Evolutionary conservation across 2,797 vertebrate species (phyloP).

Genomic region (Thamnophis elegans): DNA sequence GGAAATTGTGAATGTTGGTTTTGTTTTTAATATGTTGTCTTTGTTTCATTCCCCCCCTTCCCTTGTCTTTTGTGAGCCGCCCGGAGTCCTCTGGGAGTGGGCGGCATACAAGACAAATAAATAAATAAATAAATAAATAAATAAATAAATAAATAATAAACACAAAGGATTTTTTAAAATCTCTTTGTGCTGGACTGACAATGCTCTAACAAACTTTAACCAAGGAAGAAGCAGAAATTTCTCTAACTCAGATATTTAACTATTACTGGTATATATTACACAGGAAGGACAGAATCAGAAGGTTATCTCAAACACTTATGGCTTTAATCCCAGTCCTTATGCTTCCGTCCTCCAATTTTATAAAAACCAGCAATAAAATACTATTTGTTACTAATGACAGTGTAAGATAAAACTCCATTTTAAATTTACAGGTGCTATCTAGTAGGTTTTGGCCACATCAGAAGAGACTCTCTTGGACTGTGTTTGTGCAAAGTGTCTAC

Average conservation of each 20-base stretch:
- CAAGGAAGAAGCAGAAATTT: not conserved
- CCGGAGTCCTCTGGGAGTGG: too few relatives aligned
- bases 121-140: too few relatives aligned
- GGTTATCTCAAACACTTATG: not conserved
- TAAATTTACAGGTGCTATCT: not conserved
- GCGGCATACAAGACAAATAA: too few relatives aligned
- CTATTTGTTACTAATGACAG: not conserved
- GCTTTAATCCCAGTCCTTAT: not conserved
- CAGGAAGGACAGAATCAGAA: not conserved
- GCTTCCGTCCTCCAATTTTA: not conserved
- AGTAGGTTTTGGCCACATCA: not conserved
- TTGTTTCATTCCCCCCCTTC: too few relatives aligned
- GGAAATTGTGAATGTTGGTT: too few relatives aligned
- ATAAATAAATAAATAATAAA: too few relatives aligned
- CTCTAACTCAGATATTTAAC: not conserved
- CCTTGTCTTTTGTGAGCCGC: too few relatives aligned
- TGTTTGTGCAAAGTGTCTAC: not conserved
- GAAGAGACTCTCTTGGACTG: not conserved
- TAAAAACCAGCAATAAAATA: not conserved
- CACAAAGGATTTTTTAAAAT: not conserved
- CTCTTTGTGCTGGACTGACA: not conserved
- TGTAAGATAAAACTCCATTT: not conserved
- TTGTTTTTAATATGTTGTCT: too few relatives aligned
- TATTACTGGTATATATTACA: not conserved
- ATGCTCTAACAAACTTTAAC: not conserved